phyloP scores from a whole-genome alignment of 2,888 invertebrate genomes.

The Galerucella nymphaeae region DNA sequence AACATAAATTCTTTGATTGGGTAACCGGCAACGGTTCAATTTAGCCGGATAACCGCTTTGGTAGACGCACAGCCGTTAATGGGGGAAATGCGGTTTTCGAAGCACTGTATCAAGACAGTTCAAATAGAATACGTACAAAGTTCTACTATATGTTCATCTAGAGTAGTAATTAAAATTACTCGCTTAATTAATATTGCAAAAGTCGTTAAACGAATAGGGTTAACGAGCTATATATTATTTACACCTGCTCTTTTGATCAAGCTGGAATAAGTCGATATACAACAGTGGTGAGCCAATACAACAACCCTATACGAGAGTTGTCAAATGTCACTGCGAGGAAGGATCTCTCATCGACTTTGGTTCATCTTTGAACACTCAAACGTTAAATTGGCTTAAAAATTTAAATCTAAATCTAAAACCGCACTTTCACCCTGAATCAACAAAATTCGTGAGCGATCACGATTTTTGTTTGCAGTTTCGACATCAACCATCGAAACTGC shows the following conservation, averaged over 20 bases:
- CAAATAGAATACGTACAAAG: conserved; percentile 1
- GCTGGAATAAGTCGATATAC: not conserved
- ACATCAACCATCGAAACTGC: conserved; percentile 30
- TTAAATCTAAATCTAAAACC: conserved; percentile 4
- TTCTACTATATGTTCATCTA: not conserved
- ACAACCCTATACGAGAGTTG: too few relatives aligned
- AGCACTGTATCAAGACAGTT: conserved; percentile 9
- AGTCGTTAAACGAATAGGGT: not conserved
- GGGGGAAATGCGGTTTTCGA: conserved; percentile 31
- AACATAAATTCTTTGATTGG: conserved; percentile 52
- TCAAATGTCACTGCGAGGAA: too few relatives aligned
- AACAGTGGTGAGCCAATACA: too few relatives aligned
- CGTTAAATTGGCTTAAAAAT: too few relatives aligned
- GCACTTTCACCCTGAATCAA: conserved; percentile 7
- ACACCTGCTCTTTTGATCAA: too few relatives aligned
- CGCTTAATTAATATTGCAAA: not conserved
- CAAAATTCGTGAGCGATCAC: conserved; percentile 33
- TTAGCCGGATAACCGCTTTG: conserved; percentile 44
- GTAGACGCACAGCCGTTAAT: conserved; percentile 45
- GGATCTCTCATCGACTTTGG: too few relatives aligned
- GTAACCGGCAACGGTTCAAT: conserved; percentile 51
- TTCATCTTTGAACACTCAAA: too few relatives aligned
- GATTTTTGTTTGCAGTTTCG: conserved; percentile 28
- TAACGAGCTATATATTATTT: not conserved
- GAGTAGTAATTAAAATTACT: not conserved